These are phyloP conservation scores for Pseudobourletiella spinata DNA, from an alignment of 1,140 invertebrate genomes.

Conservation along the genomic window DNA sequence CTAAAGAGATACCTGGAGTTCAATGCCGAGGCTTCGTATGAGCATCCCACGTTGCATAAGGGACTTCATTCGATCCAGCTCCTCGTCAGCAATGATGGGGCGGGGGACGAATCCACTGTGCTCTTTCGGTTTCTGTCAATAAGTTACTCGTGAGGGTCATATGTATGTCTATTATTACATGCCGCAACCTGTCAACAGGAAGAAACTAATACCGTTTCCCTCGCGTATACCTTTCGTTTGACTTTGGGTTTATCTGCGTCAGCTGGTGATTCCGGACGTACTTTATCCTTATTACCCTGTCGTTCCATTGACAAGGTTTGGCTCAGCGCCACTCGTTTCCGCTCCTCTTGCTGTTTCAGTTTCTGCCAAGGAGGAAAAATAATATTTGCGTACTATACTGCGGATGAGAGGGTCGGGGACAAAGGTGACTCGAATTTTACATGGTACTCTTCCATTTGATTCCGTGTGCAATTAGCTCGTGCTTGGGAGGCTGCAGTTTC, in stretches of 20 bases:
- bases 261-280: conserved; percentile 17
- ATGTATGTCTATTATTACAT: too few relatives aligned
- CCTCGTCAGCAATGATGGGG: conserved; percentile 27
- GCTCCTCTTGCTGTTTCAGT: conserved; percentile 26
- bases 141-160: background rate
- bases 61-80: conserved; percentile 24
- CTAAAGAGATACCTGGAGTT: conserved; percentile 21
- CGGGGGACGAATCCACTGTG: conserved; percentile 1
- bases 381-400: too few relatives aligned
- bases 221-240: background rate
- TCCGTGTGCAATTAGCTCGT: conserved; percentile 18
- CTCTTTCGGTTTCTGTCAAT: background rate
- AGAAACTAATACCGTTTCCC: too few relatives aligned
- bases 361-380: too few relatives aligned
- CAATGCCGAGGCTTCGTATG: conserved; percentile 30
- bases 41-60: conserved; percentile 33
- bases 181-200: too few relatives aligned
- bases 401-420: too few relatives aligned
- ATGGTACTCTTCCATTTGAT: conserved; percentile 30
- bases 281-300: conserved; percentile 11
- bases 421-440: conserved; percentile 18
- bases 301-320: conserved; percentile 1
- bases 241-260: background rate
- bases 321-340: conserved; percentile 13
- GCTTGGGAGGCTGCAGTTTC: conserved; percentile 52